Base-by-base conservation (phyloP, 2,113 vertebrate genomes). In the Neodon shergylaensis region DNA sequence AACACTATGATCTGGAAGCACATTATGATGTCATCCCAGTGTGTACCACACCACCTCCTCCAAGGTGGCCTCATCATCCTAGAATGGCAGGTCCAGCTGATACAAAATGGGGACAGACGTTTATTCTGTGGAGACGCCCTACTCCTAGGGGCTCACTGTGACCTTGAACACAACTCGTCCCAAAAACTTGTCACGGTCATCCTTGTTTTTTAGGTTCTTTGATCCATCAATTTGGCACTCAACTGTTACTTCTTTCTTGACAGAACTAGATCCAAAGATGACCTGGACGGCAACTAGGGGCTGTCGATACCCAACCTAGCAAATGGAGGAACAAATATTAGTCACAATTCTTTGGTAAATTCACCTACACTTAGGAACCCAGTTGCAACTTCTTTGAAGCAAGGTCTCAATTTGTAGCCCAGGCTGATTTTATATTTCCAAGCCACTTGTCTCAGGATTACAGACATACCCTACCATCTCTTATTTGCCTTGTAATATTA, bases 131-230 rank as follows among this genome's bases (percentile, higher is more conserved):
- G 90, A 96, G 95, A 96, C 90, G 66, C 7, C 95, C 97, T 98
- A 97, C 97, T 95, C 96, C 95, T 99, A 99, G 97, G 99, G 98
- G 78, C 90, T 94, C 95, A 99, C 98, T 98, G 98, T 98, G 97
- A 99, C 96, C 98, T 98, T 99, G 98, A 99, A 99, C 91, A 98
- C 98, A 97, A 99, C 98, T 61, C 99, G 99, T 93, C 99, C 99
- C 98, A 99, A 99, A 98, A 99, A 99, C 98, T 99, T 99, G 98
- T 99, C 99, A 92, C 99, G 99, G 0, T 99, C 99, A 96, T 99
- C 99, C 91, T 99, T 90, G 85, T 99, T 99, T 98, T 98, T 99
- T 81, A 99, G 98, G 98, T 99, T 98, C 14, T 93, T 52, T 28
- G 99, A 98, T 92, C 99, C 99, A 44, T 98, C 98, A 87, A 99